phyloP scores from a whole-genome alignment of 2,888 invertebrate genomes.

The Drosophila quinaria region DNA sequence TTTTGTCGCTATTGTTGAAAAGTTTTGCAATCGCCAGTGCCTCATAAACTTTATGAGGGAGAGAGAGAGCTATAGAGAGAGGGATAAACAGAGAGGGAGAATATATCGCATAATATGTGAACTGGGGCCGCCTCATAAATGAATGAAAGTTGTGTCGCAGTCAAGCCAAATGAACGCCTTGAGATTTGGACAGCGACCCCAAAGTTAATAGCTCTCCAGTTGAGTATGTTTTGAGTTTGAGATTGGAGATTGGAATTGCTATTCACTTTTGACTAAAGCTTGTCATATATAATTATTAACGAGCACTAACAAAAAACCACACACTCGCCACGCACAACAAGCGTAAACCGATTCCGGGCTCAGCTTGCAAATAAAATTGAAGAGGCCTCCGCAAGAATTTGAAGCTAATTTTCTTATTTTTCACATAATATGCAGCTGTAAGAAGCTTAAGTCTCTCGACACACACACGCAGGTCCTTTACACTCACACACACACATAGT shows the following conservation, averaged over 20 bases:
- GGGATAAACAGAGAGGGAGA: conserved; percentile 17
- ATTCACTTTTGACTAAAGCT: conserved; percentile 22
- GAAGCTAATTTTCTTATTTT: conserved; percentile 79
- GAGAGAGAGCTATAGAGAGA: not conserved
- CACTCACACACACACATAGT: conserved; percentile 16
- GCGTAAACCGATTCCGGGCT: conserved; percentile 47
- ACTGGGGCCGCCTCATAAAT: conserved; percentile 67
- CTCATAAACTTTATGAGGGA: conserved; percentile 67
- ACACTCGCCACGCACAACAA: conserved; percentile 20
- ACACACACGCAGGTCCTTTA: conserved; percentile 2
- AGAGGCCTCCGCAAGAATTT: conserved; percentile 69
- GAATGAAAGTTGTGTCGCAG: conserved; percentile 71
- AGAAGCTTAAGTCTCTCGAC: conserved; percentile 44
- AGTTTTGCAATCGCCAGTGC: conserved; percentile 81
- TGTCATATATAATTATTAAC: conserved; percentile 64
- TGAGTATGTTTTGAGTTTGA: conserved; percentile 39
- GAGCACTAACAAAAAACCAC: conserved; percentile 13
- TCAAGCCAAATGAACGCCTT: conserved; percentile 66
- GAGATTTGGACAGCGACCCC: conserved; percentile 58
- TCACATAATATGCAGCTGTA: conserved; percentile 77
- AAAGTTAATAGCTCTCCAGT: conserved; percentile 51
- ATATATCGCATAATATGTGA: conserved; percentile 70
- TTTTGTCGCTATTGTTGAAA: conserved; percentile 79
- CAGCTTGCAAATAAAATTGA: conserved; percentile 59
- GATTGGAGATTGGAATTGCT: conserved; percentile 52